These are phyloP conservation scores for Brachionus manjavacas DNA, from an alignment of 1,140 invertebrate genomes.

Conservation along the genomic window DNA sequence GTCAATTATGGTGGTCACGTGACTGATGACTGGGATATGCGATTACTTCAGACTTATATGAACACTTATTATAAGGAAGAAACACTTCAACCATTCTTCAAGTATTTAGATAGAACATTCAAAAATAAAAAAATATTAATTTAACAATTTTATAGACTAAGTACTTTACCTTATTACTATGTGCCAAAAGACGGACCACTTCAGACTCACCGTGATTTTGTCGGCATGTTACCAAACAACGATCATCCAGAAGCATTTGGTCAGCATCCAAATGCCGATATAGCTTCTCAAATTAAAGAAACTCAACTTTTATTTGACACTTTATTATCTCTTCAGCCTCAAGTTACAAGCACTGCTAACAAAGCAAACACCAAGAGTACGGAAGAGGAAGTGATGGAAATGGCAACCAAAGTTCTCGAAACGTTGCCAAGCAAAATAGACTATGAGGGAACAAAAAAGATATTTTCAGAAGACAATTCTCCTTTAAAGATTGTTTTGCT, in stretches of 20 bases:
- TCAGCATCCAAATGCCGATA: conserved; percentile 59
- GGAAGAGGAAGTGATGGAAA: conserved; percentile 63
- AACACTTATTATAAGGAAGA: conserved; percentile 63
- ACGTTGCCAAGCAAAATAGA: conserved; percentile 70
- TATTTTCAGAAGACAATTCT: conserved; percentile 67
- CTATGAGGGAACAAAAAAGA: conserved; percentile 67
- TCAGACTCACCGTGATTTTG: conserved; percentile 71
- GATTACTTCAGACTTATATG: conserved; percentile 69
- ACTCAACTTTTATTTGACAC: conserved; percentile 57
- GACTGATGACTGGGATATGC: conserved; percentile 57
- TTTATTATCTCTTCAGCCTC: conserved; percentile 55
- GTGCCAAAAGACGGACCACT: conserved; percentile 75
- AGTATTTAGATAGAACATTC: conserved; percentile 54
- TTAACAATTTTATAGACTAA: conserved; percentile 18
- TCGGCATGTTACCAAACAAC: conserved; percentile 65
- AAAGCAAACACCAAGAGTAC: conserved; percentile 15
- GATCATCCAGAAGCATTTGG: conserved; percentile 75
- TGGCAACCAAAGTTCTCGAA: conserved; percentile 67
- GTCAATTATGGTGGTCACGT: conserved; percentile 60
- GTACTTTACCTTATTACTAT: conserved; percentile 59
- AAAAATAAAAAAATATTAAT: background rate
- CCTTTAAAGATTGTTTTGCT: conserved; percentile 75
- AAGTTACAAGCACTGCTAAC: background rate
- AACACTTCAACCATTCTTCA: conserved; percentile 65
- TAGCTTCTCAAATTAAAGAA: conserved; percentile 57